Evolutionary conservation across 2,113 vertebrate species (phyloP), one percentile per base, ranked within the genome.

Genomic region (Grus americana): DNA sequence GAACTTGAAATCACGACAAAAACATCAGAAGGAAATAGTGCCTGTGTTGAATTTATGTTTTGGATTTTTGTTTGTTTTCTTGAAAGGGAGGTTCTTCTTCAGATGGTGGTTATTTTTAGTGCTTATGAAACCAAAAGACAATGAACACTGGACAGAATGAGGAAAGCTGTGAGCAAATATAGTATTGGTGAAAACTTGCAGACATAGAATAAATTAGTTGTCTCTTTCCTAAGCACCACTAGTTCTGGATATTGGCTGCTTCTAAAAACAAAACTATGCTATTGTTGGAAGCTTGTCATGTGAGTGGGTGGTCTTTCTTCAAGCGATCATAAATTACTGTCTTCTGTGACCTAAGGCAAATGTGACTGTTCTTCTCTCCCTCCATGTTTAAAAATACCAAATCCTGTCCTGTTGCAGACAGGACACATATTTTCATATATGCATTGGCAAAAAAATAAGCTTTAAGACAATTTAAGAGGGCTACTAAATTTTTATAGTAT

Each of bases 1-100:
- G 86, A 92, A 87, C 62, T 96, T 96, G 94, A 94, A 96, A 96
- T 86, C 92, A 32, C 20, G 38, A 81, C 87, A 95, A 75, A 91
- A 95, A 79, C 59, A 85, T 94, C 95, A 95, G 94, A 93, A 93
- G 90, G 92, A 96, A 97, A 92, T 84, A 94, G 81, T 18, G 11
- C n/a, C 68, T 46, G 46, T 91, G 76, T 68, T 96, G 86, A 75
- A 93, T 92, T 93, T 72, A 46, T 92, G 42, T 66, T 90, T 44
- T 76, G 61, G 42, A 52, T 82, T 95, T 81, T 75, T 95, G 93
- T 88, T 95, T 91, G 80, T 95, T 90, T 92, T 80, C 85, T 92
- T 94, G 76, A 63, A 95, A 95, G 88, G 88, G 87, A 92, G 62
- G 38, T 63, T 87, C 57, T 79, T 95, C 86, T 85, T 96, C 68